Evolutionary conservation across 2,888 invertebrate genomes (phyloP).

Genomic region (Diarsia rubi): DNA sequence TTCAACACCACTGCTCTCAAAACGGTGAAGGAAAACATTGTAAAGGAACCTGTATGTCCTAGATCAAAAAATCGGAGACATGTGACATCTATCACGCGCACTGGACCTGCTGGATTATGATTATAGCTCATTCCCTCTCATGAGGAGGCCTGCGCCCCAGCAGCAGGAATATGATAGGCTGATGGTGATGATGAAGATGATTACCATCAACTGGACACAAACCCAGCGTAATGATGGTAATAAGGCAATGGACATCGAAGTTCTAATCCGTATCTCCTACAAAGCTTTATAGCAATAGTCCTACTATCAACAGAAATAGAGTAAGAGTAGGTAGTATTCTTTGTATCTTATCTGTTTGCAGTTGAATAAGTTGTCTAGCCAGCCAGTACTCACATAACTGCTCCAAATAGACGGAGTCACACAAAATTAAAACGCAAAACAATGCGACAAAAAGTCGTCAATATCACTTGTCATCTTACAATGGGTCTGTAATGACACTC

Average conservation of each 20-base stretch:
- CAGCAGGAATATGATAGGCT: too few species aligned
- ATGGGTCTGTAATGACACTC: conserved; percentile 66
- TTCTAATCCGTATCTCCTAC: not conserved
- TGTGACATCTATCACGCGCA: too few species aligned
- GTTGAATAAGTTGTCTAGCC: not conserved
- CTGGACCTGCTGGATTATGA: too few species aligned
- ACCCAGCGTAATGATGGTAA: too few species aligned
- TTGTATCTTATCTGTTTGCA: not conserved
- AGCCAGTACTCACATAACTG: not conserved
- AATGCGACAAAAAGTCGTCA: conserved; percentile 63
- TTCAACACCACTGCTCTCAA: too few species aligned
- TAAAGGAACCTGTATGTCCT: too few species aligned
- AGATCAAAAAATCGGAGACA: too few species aligned
- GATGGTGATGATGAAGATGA: too few species aligned
- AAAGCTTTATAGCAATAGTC: not conserved
- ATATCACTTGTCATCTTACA: conserved; percentile 69
- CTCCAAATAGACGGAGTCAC: not conserved
- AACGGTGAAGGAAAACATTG: too few species aligned
- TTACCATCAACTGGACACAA: too few species aligned
- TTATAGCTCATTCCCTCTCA: too few species aligned
- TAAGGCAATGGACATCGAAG: not conserved
- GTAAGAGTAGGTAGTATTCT: not conserved
- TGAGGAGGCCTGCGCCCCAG: too few species aligned
- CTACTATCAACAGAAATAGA: not conserved
- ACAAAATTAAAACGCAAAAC: conserved; percentile 60